Base-by-base conservation (phyloP, 2,888 invertebrate species). In the Troilus luridus region DNA sequence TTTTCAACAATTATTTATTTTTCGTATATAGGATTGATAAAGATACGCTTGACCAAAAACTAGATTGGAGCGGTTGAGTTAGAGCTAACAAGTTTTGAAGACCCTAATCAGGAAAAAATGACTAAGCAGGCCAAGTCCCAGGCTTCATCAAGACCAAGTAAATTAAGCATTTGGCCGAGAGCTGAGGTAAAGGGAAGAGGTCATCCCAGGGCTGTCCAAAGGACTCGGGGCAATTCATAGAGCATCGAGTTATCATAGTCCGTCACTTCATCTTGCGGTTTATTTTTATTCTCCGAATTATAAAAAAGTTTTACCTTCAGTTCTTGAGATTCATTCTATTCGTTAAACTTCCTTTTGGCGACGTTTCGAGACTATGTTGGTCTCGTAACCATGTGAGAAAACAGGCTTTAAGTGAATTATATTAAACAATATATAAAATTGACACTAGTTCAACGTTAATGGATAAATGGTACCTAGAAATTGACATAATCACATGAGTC, bases 111-210 rank as follows among this genome's bases (percentile, higher is more conserved):
- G 17, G 27, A 77, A 27, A 27, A 41, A 27, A 77, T 77, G 72
- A 77, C 72, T 41, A 41, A 77, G 72, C 27, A 77, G 72, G 1
- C 41, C 72, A 27, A 77, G 27, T 77, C 19, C 14, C 72, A 17
- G 10, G 9, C 41, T 77, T 27, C 72, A 77, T 24, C 41, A 77
- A 77, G 41, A 77, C 19, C 27, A 77, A 41, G 17, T 77, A 41
- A 77, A 77, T 77, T 77, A 77, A 77, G 72, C 27, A 77, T 77
- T 77, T 77, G 72, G 41, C 72, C 72, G 19, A 77, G 72, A 19
- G 27, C 67, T 27, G 67, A 27, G 67, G 67, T 24, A 27, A 27
- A 27, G 24, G 24, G 67, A 67, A 27, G 14, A 24, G 67, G 24
- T 27, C 14, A 24, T 67, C 27, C 67, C 14, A 27, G 67, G 24